Base-by-base conservation (phyloP, 2,888 invertebrate genomes). In the Mechanitis messenoides region DNA sequence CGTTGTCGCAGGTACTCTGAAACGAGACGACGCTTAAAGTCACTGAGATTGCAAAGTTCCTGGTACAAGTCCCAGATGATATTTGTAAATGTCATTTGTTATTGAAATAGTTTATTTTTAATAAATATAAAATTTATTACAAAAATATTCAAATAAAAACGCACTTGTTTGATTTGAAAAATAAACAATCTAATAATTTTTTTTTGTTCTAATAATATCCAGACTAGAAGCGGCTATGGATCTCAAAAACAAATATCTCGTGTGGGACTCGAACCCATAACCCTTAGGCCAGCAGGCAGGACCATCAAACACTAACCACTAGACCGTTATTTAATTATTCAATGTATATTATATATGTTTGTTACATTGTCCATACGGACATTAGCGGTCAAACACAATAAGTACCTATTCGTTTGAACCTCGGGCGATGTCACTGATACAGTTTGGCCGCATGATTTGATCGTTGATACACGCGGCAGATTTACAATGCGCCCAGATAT, bases 401-500 rank as follows among this genome's bases (percentile, higher is more conserved):
- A 47, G 47, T 47, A 47, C 47, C 5, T 7, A n/a, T 53, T 60
- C 47, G 64, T 53, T 47, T 38, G 60, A 59, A 67, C 66, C 70
- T 68, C 70, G 71, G 72, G 69, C 71, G 68, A 78, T 79, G 82
- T 81, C 81, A 78, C 73, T 78, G 80, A 80, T 81, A 78, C 81
- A 82, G 81, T 83, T 84, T 77, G 80, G 79, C 70, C 73, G 78
- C 80, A 80, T 85, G 87, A 86, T 85, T 85, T 84, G 85, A 84
- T 82, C 84, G 82, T 78, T 81, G 83, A 84, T 86, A 85, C 82
- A 83, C 79, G 72, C 76, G 83, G 83, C 85, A 85, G 87, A 87
- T 89, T 89, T 89, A 90, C 86, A 87, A 84, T 87, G 83, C 83
- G 76, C 77, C 78, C 79, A 71, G 78, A 84, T 85, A 89, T 90